These are phyloP conservation scores for Babyrousa celebensis DNA, from an alignment of 2,797 vertebrate species.

Conservation along the genomic window DNA sequence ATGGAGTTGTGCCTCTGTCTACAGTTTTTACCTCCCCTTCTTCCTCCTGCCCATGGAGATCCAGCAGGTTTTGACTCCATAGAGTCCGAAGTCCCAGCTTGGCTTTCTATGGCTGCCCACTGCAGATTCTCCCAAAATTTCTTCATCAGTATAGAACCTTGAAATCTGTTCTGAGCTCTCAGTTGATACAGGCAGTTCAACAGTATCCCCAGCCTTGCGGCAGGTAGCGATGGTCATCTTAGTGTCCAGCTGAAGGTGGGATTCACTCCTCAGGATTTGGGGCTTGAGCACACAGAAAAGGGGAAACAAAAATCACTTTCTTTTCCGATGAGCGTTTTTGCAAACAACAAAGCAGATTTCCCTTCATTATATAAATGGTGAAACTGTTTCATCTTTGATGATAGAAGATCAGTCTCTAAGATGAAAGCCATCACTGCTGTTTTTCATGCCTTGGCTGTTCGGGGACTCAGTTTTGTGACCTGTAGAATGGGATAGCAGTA, in stretches of 20 bases:
- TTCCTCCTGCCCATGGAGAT: too few species aligned
- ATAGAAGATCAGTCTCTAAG: background rate
- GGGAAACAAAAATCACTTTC: background rate
- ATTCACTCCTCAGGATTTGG: rapidly evolving
- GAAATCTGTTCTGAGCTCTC: rapidly evolving
- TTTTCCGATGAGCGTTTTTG: background rate
- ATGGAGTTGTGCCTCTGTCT: background rate
- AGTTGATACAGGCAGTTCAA: rapidly evolving
- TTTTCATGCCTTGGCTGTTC: rapidly evolving
- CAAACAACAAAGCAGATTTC: background rate
- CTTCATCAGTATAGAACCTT: background rate
- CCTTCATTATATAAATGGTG: background rate
- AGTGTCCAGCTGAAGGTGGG: rapidly evolving
- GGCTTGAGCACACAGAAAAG: background rate
- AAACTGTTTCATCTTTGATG: background rate
- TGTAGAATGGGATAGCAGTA: rapidly evolving
- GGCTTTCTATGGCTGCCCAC: background rate
- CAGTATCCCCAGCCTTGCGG: too few species aligned
- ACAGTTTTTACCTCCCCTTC: too few species aligned
- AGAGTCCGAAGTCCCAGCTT: background rate
- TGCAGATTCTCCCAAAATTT: background rate
- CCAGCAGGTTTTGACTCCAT: background rate
- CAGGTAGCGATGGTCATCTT: rapidly evolving
- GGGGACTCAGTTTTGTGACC: background rate
- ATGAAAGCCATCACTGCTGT: background rate